Conservation (phyloP, 2,797 vertebrate genomes). For the Anableps anableps region DNA sequence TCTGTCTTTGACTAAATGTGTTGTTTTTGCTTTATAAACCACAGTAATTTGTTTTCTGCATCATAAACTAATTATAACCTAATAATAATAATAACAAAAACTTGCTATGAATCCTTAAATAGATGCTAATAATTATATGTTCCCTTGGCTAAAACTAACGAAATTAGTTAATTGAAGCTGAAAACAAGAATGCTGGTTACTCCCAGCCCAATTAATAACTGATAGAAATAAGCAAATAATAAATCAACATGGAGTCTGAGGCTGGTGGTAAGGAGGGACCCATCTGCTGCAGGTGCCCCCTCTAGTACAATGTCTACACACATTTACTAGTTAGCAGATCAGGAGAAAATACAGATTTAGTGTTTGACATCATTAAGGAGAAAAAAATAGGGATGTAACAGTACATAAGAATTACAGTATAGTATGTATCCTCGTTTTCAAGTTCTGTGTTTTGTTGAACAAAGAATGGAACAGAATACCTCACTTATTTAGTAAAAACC, state of each 20-base stretch:
- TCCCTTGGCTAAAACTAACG: not conserved
- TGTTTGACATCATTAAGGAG: not conserved
- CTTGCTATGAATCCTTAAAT: not conserved
- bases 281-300: not conserved
- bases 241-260: not conserved
- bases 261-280: not conserved
- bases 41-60: not conserved
- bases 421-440: not conserved
- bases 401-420: not conserved
- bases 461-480: not conserved
- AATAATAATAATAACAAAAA: not conserved
- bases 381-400: not conserved
- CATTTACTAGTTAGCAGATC: not conserved
- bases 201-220: not conserved
- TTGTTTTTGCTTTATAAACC: slow-evolving; percentile 16
- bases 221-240: not conserved
- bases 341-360: not conserved
- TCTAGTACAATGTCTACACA: not conserved
- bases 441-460: not conserved
- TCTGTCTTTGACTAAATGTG: slow-evolving; percentile 11
- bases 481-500: not conserved
- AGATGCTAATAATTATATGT: not conserved
- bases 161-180: not conserved
- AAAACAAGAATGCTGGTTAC: not conserved
- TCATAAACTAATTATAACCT: not conserved